These are phyloP conservation scores for Pterois miles DNA, from an alignment of 2,797 vertebrate genomes.

Conservation along the genomic window DNA sequence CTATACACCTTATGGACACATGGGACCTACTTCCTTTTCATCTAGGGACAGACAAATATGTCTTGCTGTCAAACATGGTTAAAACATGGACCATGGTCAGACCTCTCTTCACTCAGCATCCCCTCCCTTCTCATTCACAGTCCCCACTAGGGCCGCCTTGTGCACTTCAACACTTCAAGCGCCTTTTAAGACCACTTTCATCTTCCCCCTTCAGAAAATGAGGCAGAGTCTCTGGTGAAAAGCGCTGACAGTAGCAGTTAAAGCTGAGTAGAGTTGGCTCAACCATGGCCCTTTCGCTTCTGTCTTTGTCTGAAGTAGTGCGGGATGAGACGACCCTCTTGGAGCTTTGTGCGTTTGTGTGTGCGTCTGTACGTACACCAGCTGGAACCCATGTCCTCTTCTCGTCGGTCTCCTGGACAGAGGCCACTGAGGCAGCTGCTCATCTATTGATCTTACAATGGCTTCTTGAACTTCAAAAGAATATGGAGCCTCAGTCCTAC, in stretches of 20 bases:
- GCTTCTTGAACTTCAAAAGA: conserved; percentile 49
- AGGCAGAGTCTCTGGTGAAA: conserved; percentile 73
- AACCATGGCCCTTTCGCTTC: conserved; percentile 46
- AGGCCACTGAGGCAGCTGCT: conserved; percentile 43
- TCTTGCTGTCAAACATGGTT: conserved; percentile 57
- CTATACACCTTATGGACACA: background rate
- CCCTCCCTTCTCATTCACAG: conserved; percentile 50
- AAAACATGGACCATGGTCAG: conserved; percentile 41
- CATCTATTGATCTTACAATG: conserved; percentile 26
- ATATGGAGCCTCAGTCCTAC: background rate
- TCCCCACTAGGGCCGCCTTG: conserved; percentile 55
- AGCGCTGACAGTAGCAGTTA: conserved; percentile 78
- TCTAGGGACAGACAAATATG: conserved; percentile 31
- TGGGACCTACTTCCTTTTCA: conserved; percentile 24
- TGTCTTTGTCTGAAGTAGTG: conserved; percentile 60
- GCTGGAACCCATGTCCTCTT: conserved; percentile 23
- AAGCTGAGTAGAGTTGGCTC: conserved; percentile 55
- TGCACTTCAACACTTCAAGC: conserved; percentile 73
- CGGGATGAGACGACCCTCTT: conserved; percentile 36
- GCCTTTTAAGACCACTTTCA: conserved; percentile 79
- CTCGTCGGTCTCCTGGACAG: conserved; percentile 24
- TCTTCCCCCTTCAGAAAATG: conserved; percentile 74
- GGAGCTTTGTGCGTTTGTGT: conserved; percentile 36
- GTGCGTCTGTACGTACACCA: conserved; percentile 11
- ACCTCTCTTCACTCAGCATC: conserved; percentile 29